phyloP scores from a whole-genome alignment of 2,113 vertebrate genomes.

The Oenanthe melanoleuca region DNA sequence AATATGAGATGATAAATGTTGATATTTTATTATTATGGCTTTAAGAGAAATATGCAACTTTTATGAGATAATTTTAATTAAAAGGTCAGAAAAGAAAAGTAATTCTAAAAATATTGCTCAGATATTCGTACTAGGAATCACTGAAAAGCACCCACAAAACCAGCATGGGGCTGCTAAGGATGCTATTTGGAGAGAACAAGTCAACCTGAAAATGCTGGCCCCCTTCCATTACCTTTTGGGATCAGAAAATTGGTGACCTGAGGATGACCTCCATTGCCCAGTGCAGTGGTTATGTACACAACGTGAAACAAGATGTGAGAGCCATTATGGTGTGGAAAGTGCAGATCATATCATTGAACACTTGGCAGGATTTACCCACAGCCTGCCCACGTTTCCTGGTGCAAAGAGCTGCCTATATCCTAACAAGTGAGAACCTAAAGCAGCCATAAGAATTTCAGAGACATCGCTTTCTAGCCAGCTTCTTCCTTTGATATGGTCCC shows the following conservation, averaged over 20 bases:
- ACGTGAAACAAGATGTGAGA: neutral
- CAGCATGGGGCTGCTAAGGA: neutral
- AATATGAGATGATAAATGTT: neutral
- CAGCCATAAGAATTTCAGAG: neutral
- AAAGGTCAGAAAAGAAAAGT: neutral
- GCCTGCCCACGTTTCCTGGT: neutral
- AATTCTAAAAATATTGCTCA: neutral
- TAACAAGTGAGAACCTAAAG: neutral
- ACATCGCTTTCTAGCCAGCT: neutral
- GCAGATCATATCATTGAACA: neutral
- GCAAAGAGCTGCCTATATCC: neutral
- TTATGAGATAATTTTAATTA: conserved; percentile 5
- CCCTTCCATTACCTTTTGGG: neutral
- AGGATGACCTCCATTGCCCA: neutral
- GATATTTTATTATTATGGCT: conserved; percentile 8
- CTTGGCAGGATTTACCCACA: neutral
- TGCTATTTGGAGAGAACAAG: neutral
- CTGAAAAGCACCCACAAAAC: neutral
- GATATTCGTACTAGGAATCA: neutral
- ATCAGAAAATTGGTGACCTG: neutral
- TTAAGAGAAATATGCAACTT: neutral
- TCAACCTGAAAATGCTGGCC: neutral
- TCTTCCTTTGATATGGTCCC: neutral
- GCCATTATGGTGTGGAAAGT: neutral
- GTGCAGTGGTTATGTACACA: neutral